Evolutionary conservation across 2,888 invertebrate genomes (phyloP).

Genomic region (Heteromurus nitidus): DNA sequence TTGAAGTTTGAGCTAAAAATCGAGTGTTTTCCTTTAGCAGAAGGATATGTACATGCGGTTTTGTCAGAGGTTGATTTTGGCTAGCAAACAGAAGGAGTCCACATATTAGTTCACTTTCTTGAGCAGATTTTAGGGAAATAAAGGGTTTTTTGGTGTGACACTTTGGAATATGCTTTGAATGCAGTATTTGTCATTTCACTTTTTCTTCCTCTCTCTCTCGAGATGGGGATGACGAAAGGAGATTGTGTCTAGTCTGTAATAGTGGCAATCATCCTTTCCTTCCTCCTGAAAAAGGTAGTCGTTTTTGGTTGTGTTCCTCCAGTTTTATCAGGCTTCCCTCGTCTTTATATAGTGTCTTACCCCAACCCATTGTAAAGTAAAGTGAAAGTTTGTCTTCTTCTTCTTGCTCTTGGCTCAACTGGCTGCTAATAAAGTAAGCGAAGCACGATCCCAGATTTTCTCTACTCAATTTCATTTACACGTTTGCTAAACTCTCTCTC

Average conservation of each 20-base stretch:
- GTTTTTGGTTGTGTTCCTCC: constrained; percentile 11
- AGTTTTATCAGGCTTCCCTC: too few relatives aligned
- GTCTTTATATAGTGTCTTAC: not conserved
- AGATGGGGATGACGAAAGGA: constrained; percentile 3
- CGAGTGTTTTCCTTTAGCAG: not conserved
- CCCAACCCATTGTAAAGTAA: not conserved
- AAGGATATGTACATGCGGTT: not conserved
- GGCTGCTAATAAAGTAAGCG: constrained; percentile 46
- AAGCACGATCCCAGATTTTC: constrained; percentile 57
- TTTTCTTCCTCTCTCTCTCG: constrained; percentile 11
- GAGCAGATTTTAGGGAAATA: constrained; percentile 12
- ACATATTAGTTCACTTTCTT: constrained; percentile 43
- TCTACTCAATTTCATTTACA: constrained; percentile 57
- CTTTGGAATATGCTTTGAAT: constrained; percentile 59
- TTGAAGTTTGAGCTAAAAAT: not conserved
- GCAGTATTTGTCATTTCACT: constrained; percentile 58
- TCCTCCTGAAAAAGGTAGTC: too few relatives aligned
- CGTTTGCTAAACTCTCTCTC: constrained; percentile 12
- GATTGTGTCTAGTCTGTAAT: constrained; percentile 33
- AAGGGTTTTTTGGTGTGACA: constrained; percentile 46
- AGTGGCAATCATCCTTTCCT: constrained; percentile 42
- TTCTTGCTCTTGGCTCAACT: constrained; percentile 22
- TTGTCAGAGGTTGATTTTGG: constrained; percentile 41
- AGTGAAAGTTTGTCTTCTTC: constrained; percentile 29
- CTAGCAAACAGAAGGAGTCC: constrained; percentile 39